These are phyloP conservation scores for Galemys pyrenaicus DNA, from an alignment of 2,113 vertebrate genomes.

Conservation along the genomic window DNA sequence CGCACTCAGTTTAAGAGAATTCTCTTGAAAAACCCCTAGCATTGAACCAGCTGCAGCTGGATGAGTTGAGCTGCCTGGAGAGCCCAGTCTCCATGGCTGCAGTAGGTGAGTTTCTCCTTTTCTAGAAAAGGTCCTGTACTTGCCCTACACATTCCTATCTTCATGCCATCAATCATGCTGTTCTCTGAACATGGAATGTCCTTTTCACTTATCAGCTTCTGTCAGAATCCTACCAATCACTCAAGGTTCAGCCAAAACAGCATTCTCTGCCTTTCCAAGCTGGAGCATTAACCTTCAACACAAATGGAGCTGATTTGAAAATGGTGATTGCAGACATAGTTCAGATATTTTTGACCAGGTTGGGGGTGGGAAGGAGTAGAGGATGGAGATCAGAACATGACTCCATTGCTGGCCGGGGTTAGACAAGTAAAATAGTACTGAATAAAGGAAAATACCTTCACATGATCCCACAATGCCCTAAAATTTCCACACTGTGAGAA, in stretches of 20 bases:
- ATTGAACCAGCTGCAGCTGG: neutral
- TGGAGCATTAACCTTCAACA: neutral
- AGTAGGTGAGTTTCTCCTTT: neutral
- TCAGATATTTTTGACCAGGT: neutral
- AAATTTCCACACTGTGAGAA: neutral
- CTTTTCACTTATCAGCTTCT: neutral
- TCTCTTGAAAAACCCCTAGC: neutral
- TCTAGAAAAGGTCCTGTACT: neutral
- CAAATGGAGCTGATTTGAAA: neutral
- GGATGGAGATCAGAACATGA: neutral
- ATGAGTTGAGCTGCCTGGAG: neutral
- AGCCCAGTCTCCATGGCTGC: neutral
- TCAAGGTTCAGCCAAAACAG: constrained; percentile 29
- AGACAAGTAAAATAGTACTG: neutral
- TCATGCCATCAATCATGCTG: neutral
- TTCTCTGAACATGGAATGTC: neutral
- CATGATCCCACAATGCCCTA: neutral
- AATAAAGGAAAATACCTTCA: neutral
- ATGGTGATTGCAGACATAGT: neutral
- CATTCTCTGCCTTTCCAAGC: neutral
- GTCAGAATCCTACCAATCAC: neutral
- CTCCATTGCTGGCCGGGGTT: neutral
- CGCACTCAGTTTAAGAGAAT: neutral
- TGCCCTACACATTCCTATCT: neutral
- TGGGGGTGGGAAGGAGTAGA: too few species aligned